Percentiles rank a stretch among this genome's conserved stretches.
phyloP scores from a whole-genome alignment of 2,797 vertebrate species.

The Chromobotia macracanthus region DNA sequence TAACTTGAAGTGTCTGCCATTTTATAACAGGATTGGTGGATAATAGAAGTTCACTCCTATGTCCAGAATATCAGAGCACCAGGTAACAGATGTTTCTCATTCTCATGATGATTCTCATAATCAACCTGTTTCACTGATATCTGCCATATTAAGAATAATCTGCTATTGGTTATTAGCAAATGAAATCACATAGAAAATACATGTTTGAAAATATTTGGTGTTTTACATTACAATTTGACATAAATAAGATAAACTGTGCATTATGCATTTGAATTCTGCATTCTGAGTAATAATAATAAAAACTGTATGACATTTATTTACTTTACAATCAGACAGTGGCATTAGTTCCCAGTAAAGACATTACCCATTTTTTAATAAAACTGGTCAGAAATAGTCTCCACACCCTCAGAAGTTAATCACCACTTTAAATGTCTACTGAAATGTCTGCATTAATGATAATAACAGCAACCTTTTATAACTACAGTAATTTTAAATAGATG shows the following conservation, averaged over 20 bases:
- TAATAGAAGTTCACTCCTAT: no score
- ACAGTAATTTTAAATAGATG: slow-evolving; percentile 4
- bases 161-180: background rate
- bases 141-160: background rate
- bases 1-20: no score
- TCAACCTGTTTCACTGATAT: background rate
- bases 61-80: no score
- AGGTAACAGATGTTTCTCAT: no score
- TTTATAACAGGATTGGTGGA: background rate
- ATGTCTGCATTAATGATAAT: background rate
- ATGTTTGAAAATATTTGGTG: no score
- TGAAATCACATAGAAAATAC: no score
- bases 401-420: background rate
- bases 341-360: background rate
- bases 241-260: no score
- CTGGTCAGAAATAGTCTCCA: background rate
- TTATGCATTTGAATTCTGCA: background rate
- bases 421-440: background rate
- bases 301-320: background rate
- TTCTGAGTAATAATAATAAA: background rate
- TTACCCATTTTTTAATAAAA: background rate
- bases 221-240: no score
- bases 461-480: slow-evolving; percentile 5
- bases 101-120: no score
- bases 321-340: background rate